These are phyloP conservation scores for Drosophila sechellia DNA, from an alignment of 1,140 invertebrate species.

Conservation along the genomic window DNA sequence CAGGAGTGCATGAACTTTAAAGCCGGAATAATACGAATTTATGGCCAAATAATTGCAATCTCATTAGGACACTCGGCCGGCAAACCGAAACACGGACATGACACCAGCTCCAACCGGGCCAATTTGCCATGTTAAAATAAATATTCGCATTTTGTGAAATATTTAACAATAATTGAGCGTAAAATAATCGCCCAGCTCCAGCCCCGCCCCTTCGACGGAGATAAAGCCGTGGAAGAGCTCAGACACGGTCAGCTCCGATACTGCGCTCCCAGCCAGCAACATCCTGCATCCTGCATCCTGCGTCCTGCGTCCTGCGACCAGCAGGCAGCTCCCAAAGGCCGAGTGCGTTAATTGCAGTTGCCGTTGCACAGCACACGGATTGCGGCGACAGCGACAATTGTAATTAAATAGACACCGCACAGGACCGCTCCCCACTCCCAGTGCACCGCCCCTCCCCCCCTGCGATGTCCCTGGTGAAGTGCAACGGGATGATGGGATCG, in stretches of 20 bases:
- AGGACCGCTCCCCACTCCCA: constrained; percentile 23
- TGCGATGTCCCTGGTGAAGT: constrained; percentile 1
- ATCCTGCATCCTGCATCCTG: constrained; percentile 27
- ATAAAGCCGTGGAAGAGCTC: constrained; percentile 44
- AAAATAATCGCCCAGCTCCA: constrained; percentile 73
- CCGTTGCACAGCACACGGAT: constrained; percentile 72
- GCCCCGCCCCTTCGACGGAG: constrained; percentile 27
- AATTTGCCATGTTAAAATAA: constrained; percentile 67
- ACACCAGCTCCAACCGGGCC: constrained; percentile 46
- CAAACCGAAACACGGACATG: constrained; percentile 64
- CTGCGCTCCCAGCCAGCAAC: constrained; percentile 19
- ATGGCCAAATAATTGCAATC: constrained; percentile 84
- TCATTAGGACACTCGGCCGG: constrained; percentile 75
- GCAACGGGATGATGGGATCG: constrained; percentile 6
- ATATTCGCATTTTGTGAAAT: constrained; percentile 79
- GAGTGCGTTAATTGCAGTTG: constrained; percentile 72
- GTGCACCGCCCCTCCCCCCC: not conserved
- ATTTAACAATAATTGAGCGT: constrained; percentile 84
- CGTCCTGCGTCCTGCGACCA: constrained; percentile 26
- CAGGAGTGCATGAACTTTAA: constrained; percentile 74
- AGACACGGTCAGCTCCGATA: constrained; percentile 16
- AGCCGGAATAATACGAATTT: constrained; percentile 81
- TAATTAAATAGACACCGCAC: constrained; percentile 83
- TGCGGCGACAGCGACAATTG: constrained; percentile 79
- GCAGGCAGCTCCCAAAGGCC: constrained; percentile 16